Evolutionary conservation across 2,113 vertebrate genomes (phyloP).

Genomic region (Sinosuthora webbiana): DNA sequence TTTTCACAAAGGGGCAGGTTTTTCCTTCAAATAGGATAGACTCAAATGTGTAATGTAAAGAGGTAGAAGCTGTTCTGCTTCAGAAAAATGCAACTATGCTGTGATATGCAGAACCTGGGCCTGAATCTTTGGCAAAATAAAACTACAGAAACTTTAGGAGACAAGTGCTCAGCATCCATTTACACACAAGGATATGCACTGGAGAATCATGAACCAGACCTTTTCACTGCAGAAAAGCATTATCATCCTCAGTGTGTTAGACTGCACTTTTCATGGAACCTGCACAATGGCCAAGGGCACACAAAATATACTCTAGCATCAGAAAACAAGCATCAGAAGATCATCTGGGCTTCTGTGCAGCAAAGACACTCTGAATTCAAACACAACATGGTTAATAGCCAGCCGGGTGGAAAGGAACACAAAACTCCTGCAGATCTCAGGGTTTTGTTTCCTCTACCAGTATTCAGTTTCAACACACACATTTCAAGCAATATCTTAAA

Average conservation of each 20-base stretch:
- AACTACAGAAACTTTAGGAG: not conserved
- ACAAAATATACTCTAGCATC: not conserved
- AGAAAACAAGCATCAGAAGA: not conserved
- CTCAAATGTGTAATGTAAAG: not conserved
- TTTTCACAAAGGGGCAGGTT: not conserved
- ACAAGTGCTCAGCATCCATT: not conserved
- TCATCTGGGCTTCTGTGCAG: not conserved
- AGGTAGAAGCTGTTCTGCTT: not conserved
- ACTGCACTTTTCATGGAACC: not conserved
- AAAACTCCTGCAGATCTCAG: rapidly evolving
- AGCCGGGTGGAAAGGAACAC: not conserved
- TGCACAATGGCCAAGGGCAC: rapidly evolving
- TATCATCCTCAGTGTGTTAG: not conserved
- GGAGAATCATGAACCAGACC: not conserved
- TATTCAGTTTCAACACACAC: not conserved
- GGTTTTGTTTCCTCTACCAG: not conserved
- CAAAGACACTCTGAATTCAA: not conserved
- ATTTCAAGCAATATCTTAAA: not conserved
- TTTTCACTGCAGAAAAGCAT: rapidly evolving
- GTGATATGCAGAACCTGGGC: not conserved
- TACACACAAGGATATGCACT: not conserved
- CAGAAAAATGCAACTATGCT: not conserved
- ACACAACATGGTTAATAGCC: not conserved
- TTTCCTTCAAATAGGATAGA: not conserved
- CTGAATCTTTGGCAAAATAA: not conserved